Evolutionary conservation across 2,113 vertebrate species (phyloP).

Genomic region (Martes martes): DNA sequence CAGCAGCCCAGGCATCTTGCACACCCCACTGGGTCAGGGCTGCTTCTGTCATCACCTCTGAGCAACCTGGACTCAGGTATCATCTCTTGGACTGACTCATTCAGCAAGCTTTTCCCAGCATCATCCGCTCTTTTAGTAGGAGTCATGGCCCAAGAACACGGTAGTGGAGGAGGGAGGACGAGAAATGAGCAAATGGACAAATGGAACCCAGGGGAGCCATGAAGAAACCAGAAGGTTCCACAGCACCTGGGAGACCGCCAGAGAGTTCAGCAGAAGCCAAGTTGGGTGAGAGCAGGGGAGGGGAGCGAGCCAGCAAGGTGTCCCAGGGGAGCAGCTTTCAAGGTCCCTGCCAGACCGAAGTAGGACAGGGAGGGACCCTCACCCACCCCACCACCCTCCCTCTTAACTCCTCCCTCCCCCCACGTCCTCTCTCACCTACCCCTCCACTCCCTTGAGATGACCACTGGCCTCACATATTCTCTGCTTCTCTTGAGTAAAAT

Average conservation of each 20-base stretch:
- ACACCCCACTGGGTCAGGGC: neutral
- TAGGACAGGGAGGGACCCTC: neutral
- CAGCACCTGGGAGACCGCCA: neutral
- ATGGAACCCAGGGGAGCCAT: neutral
- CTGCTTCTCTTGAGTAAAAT: neutral
- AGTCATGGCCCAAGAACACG: neutral
- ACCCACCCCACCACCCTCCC: accelerated
- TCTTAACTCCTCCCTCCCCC: neutral
- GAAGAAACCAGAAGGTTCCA: neutral
- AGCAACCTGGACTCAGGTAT: neutral
- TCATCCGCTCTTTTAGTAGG: neutral
- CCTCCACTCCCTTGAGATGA: neutral
- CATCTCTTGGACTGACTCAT: slow-evolving; percentile 45
- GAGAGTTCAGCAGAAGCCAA: neutral
- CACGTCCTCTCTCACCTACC: neutral
- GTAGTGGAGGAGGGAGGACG: neutral
- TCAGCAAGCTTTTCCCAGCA: slow-evolving; percentile 25
- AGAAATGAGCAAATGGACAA: neutral
- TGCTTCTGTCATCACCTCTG: neutral
- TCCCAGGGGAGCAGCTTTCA: accelerated
- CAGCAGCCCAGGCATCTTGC: neutral
- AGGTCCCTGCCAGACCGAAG: neutral
- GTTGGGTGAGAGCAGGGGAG: neutral
- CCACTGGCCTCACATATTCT: neutral
- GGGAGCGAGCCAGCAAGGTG: neutral